Conservation (phyloP, 2,888 invertebrate genomes). For the Erpobdella octoculata region DNA sequence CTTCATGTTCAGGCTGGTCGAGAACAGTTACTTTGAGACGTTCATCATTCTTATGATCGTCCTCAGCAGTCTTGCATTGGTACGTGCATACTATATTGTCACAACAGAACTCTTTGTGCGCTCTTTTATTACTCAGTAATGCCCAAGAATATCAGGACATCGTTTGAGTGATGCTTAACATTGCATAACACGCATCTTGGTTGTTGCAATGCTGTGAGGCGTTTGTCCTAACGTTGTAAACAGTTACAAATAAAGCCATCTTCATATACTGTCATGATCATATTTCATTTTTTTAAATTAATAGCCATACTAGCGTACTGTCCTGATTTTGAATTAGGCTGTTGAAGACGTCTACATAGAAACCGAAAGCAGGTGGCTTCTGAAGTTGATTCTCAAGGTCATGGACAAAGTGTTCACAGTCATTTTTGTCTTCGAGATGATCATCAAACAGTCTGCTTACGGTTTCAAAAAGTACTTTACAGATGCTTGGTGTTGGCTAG, state of each 20-base stretch:
- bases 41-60: constrained; percentile 97
- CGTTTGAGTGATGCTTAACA: too few species aligned
- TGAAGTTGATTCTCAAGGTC: constrained; percentile 57
- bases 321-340: constrained; percentile 11
- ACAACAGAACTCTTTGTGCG: not conserved
- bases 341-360: constrained; percentile 80
- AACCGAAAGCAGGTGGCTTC: constrained; percentile 70
- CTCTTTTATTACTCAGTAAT: not conserved
- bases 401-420: constrained; percentile 95
- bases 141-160: not conserved
- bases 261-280: too few species aligned
- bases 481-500: constrained; percentile 98
- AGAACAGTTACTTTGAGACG: constrained; percentile 98
- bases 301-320: not conserved
- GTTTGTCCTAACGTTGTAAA: not conserved
- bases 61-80: constrained; percentile 91
- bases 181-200: too few species aligned
- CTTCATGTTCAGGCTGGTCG: constrained; percentile 88
- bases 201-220: too few species aligned
- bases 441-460: constrained; percentile 93
- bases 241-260: not conserved
- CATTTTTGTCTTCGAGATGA: constrained; percentile 96
- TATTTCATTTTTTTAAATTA: not conserved
- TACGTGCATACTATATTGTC: constrained; percentile 55
- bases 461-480: constrained; percentile 95